These are phyloP conservation scores for Brachyhypopomus gauderio DNA, from an alignment of 2,113 vertebrate genomes.

Conservation along the genomic window DNA sequence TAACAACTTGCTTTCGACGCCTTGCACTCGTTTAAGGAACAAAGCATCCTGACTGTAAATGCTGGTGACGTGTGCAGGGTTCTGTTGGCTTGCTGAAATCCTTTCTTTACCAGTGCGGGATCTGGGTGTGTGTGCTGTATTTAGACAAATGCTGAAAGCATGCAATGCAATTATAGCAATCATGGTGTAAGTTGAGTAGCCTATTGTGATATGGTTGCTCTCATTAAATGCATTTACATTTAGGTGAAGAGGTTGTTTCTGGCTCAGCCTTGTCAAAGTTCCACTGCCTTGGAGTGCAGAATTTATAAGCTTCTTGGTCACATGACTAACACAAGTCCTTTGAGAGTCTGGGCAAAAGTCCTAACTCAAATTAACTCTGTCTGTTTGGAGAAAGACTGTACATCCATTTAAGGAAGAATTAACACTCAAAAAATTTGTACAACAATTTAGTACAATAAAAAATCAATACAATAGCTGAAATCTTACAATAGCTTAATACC, in stretches of 20 bases:
- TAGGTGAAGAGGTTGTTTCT: background rate
- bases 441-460: no score
- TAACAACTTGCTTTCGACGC: no score
- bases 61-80: no score
- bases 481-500: background rate
- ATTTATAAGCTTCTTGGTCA: background rate
- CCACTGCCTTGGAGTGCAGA: no score
- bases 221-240: background rate
- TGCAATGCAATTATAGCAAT: background rate
- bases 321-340: background rate
- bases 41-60: no score
- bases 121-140: background rate
- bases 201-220: background rate
- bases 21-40: no score
- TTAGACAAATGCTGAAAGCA: background rate
- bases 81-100: no score
- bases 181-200: background rate
- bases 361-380: no score
- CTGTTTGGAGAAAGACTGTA: no score
- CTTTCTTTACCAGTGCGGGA: background rate
- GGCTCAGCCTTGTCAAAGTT: background rate
- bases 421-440: no score
- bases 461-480: no score
- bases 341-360: conserved; percentile 2
- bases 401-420: no score